Evolutionary conservation across 2,797 vertebrate species (phyloP), one percentile per base, ranked within the genome.

Genomic region (Sebastes vulpes): DNA sequence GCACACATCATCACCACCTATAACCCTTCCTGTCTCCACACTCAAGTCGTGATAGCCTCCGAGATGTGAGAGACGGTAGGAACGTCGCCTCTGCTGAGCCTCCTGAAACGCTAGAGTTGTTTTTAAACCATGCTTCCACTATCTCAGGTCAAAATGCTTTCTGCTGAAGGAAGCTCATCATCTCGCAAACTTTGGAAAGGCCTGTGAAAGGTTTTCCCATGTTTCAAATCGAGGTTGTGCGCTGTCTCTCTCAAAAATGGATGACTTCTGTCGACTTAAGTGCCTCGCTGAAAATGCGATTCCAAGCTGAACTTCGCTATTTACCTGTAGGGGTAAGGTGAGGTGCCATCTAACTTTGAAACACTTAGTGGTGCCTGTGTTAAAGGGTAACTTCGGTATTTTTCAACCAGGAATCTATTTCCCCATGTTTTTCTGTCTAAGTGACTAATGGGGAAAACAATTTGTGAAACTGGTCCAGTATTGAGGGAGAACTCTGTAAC

Each of bases 151-250:
- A 93, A 83, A 78, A 63, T 46, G 68, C 29, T 73, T 79, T 76
- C 54, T 69, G 53, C 28, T 10, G 58, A 70, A 72, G 78, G 63
- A 87, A 85, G 66, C 65, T 84, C 64, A 78, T 91, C 84, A 77
- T 80, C 35, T 65, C 0, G 3, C 57, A 86, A 86, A 88, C 85
- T 90, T 80, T 50, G 20, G 48, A 84, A 85, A 90, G 79, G 76
- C 72, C 85, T 79, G 18, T 64, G 73, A 91, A 92, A 88, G 86
- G 86, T 75, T 89, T 91, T 76, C 26, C 9, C 0, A 69, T 87
- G 72, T 86, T 87, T 86, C 12, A 46, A 71, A 50, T 61, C 6
- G 6, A 73, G 75, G 48, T 74, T 75, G 60, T 10, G 26, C 23
- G 57, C 52, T 9, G 60, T 65, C 74, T 63, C 26, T 76, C 66